These are phyloP conservation scores for Pandion haliaetus DNA, from an alignment of 2,113 vertebrate genomes.

Conservation along the genomic window DNA sequence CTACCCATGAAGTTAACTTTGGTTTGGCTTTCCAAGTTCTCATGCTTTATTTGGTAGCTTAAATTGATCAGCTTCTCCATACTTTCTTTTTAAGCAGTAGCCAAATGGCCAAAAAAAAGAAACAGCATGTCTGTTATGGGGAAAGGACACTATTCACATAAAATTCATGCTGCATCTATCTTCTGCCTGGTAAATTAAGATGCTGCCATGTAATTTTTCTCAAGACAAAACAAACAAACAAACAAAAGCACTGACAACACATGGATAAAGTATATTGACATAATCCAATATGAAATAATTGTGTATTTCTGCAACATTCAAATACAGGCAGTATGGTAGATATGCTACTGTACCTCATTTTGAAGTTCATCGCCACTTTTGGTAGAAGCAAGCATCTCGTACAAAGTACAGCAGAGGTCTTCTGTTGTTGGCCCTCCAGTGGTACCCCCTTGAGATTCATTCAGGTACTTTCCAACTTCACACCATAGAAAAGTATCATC, in stretches of 20 bases:
- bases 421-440: conserved; percentile 85
- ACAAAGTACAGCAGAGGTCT: conserved; percentile 93
- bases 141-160: background rate
- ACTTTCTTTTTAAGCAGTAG: background rate
- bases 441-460: conserved; percentile 75
- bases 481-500: conserved; percentile 80
- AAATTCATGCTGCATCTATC: background rate
- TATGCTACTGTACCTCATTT: conserved; percentile 85
- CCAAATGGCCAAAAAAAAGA: background rate
- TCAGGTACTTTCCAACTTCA: conserved; percentile 91
- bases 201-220: background rate
- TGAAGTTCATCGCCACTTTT: conserved; percentile 91
- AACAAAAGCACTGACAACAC: background rate
- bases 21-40: background rate
- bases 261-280: background rate
- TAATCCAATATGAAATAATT: background rate
- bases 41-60: background rate
- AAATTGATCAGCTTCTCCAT: background rate
- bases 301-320: background rate
- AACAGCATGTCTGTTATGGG: background rate
- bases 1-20: background rate
- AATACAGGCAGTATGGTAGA: background rate
- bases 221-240: background rate
- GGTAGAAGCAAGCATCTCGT: conserved; percentile 91
- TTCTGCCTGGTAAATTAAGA: background rate